A percentile compares a stretch with the other conserved stretches of the same genome.
Evolutionary conservation across 92 coral and sea anemone species (phyloP).

Genomic region (Montipora capitata): DNA sequence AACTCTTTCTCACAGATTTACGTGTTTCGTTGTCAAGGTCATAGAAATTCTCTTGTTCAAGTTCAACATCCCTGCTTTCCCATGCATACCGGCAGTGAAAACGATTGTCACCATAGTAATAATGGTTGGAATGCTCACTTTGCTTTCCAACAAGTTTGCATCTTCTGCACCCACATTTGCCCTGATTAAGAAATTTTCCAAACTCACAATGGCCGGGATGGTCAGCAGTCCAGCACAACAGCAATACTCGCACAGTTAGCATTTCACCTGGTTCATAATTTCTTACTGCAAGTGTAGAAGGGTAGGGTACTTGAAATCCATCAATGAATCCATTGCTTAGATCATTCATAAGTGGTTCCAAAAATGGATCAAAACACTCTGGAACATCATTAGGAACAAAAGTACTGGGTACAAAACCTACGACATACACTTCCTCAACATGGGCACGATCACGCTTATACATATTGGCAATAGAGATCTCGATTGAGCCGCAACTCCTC

Average conservation of each 20-base stretch:
- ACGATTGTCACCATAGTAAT: constrained; percentile 69
- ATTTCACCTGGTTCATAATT: constrained; percentile 41
- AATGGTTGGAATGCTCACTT: constrained; percentile 50
- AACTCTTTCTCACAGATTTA: constrained; percentile 57
- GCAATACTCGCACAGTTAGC: constrained; percentile 57
- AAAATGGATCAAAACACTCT: constrained; percentile 55
- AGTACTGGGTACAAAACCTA: constrained; percentile 70
- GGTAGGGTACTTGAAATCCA: constrained; percentile 50
- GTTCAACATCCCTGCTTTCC: constrained; percentile 50
- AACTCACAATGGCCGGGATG: constrained; percentile 86
- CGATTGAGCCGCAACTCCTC: constrained; percentile 77
- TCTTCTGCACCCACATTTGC: constrained; percentile 79
- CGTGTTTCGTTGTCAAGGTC: constrained; percentile 49
- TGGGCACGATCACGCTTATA: constrained; percentile 60
- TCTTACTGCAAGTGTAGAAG: constrained; percentile 5
- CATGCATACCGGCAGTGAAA: constrained; percentile 69
- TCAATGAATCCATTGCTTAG: constrained; percentile 65
- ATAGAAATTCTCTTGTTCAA: constrained; percentile 31
- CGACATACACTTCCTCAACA: constrained; percentile 42
- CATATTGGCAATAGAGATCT: constrained; percentile 78
- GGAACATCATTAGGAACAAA: constrained; percentile 71
- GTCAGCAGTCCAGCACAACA: constrained; percentile 82
- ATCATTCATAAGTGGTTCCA: constrained; percentile 48
- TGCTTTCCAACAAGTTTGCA: constrained; percentile 73
- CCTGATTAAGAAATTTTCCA: constrained; percentile 76